Base-by-base conservation (phyloP, 2,888 invertebrate genomes). In the Xylocampa areola region DNA sequence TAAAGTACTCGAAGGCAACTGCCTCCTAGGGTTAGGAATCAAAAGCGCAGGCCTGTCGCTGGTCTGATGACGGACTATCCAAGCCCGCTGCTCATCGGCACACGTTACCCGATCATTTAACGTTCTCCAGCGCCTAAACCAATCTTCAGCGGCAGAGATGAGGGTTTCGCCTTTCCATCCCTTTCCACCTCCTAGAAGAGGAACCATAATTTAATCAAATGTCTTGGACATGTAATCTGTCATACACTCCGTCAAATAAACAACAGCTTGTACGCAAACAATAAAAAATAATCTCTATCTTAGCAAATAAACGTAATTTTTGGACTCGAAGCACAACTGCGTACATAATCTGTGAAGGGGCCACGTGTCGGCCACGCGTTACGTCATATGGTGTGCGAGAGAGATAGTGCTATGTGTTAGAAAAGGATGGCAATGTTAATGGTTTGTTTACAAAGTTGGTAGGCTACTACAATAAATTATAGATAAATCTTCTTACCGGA, bases 321-420 rank as follows among this genome's bases (percentile, higher is more conserved):
- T 54, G 43, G 55, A 41, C 39, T 32, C 44, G 13, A 43, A 23
- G 65, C 73, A 71, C 68, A 58, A 76, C 23, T 59, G 75, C 75
- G 73, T 75, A 48, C 49, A 72, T 77, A 86, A 87, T 87, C 84
- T 68, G 49, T 45, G 33, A 66, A 80, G 80, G 77, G 73, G 73
- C 69, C 87, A 79, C 87, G 87, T 83, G 87, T 32, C 74, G 6
- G 54, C 4, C 83, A 79, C 84, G 84, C 65, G 80, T 40, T 50
- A 39, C 73, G 77, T 67, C 84, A 81, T 77, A 74, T 80, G 84
- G 72, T 78, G 77, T 64, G 69, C 52, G 78, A 80, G 58, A 21
- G 73, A 49, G 81, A 82, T 14, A 2, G 21, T 1, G 0, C 6
- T 33, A 65, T 36, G 2, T 17, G 50, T 13, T n/a, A 59, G 49